A percentile compares a stretch with the other conserved stretches of the same genome.
These are phyloP conservation scores for Lerema accius DNA, from an alignment of 1,140 invertebrate species.

Conservation along the genomic window DNA sequence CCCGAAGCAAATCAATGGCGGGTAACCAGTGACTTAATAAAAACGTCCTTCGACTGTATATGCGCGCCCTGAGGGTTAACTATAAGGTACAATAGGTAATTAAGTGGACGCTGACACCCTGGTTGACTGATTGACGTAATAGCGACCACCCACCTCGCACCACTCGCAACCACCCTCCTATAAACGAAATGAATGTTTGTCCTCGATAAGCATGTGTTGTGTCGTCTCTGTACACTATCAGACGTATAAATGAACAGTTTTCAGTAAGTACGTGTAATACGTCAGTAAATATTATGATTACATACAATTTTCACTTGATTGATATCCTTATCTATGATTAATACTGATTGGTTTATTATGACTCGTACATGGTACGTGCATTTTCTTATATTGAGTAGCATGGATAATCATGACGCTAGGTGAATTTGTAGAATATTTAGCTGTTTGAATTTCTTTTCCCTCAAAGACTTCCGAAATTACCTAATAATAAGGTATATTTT, in stretches of 20 bases:
- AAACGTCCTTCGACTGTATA: not conserved
- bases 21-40: not conserved
- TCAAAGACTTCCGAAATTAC: no score
- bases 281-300: not conserved
- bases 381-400: no score
- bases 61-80: conserved; percentile 22
- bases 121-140: conserved; percentile 65
- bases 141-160: conserved; percentile 37
- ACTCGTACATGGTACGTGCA: no score
- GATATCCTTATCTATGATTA: not conserved
- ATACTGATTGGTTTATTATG: no score
- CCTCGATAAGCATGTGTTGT: conserved; percentile 52
- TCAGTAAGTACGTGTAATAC: not conserved
- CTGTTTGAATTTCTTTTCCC: no score
- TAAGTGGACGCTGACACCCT: conserved; percentile 44
- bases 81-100: conserved; percentile 43
- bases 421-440: no score
- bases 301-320: not conserved
- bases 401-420: no score
- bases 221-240: conserved; percentile 45
- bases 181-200: conserved; percentile 68
- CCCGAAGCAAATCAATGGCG: conserved; percentile 6
- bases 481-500: no score
- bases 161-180: conserved; percentile 51
- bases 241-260: conserved; percentile 34